These are phyloP conservation scores for Reticulitermes speratus DNA, from an alignment of 1,140 invertebrate species.

Conservation along the genomic window DNA sequence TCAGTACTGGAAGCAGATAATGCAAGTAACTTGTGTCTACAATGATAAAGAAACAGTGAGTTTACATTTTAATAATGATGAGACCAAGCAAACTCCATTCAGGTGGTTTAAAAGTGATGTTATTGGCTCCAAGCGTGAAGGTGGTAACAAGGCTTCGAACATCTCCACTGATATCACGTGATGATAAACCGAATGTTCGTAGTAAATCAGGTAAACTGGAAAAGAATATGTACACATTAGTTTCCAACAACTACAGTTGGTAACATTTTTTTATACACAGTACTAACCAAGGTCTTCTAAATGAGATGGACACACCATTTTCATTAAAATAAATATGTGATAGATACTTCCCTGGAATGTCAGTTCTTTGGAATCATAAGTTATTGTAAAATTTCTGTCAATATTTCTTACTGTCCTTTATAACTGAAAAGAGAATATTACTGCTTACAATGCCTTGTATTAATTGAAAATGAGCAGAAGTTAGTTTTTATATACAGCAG, in stretches of 20 bases:
- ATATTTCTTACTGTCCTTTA: too few species aligned
- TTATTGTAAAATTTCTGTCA: too few species aligned
- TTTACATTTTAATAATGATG: conserved; percentile 52
- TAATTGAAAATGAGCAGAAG: too few species aligned
- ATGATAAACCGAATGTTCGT: conserved; percentile 28
- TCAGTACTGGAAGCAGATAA: too few species aligned
- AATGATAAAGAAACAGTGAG: not conserved
- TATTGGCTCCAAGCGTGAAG: conserved; percentile 57
- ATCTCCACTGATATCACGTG: conserved; percentile 41
- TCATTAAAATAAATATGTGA: too few species aligned
- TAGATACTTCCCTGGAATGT: too few species aligned
- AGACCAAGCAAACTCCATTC: conserved; percentile 57
- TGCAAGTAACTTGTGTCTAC: too few species aligned
- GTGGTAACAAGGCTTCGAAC: conserved; percentile 55
- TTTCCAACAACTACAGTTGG: not conserved
- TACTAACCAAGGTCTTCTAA: not conserved
- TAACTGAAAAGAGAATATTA: too few species aligned
- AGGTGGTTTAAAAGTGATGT: conserved; percentile 57
- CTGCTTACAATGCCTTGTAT: too few species aligned
- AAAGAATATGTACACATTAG: not conserved
- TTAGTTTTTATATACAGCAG: too few species aligned
- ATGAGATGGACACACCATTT: too few species aligned
- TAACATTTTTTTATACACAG: not conserved
- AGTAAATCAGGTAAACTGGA: conserved; percentile 35
- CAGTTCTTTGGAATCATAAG: too few species aligned